Evolutionary conservation across 2,888 invertebrate species (phyloP), one percentile per base, ranked within the genome.

Genomic region (Junonia oenone): DNA sequence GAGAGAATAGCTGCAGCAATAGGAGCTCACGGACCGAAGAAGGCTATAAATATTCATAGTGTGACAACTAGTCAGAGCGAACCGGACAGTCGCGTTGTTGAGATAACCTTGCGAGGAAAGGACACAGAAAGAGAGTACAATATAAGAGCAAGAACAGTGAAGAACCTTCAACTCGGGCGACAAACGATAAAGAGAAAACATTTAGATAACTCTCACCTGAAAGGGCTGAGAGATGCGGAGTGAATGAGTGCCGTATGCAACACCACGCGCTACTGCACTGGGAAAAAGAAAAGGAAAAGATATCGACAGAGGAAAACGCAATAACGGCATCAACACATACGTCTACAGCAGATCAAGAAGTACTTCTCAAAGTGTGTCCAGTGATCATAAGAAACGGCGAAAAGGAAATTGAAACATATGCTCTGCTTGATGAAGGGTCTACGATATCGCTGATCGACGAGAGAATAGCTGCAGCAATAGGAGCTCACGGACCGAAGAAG

Each of bases 251-350:
- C 27, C 38, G 37, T 8, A 27, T 38, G n/a, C n/a, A n/a, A n/a
- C 31, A 59, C 26, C 59, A 56, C 19, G 5, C 27, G 1, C 14
- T 43, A 17, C 51, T 59, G 15, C 59, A 59, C 33, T 4, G 27
- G 19, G 26, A 43, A 6, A 11, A 6, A 2, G 33, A 33, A 45
- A n/a, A 15, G 9, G 17, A n/a, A 35, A 29, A 27, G 8, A 11
- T 11, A 26, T 9, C 46, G 4, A 19, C 19, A 17, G 14, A 14
- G 0, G 38, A 40, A 15, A 27, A 40, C 2, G 50, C 17, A 5
- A 11, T 17, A 9, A 8, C 46, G 33, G 46, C 45, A n/a, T 13
- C 49, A n/a, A 22, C 53, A 8, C 35, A 15, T 6, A 19, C 45
- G 2, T 15, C 45, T 4, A 22, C 22, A 8, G 45, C 29, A 9